Evolutionary conservation across 2,888 invertebrate species (phyloP).

Genomic region (Hipparchia sbordonii): DNA sequence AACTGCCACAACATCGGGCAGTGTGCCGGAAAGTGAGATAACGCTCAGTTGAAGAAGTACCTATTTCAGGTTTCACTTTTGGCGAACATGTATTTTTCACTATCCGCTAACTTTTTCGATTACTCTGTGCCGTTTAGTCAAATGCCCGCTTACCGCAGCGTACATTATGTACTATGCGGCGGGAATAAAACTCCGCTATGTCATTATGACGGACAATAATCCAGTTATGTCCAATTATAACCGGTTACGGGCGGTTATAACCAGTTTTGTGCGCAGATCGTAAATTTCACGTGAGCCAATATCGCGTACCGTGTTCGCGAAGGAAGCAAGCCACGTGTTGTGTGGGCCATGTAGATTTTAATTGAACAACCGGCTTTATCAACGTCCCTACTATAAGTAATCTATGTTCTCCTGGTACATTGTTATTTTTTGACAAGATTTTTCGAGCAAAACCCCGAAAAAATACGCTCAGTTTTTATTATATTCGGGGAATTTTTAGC

Average conservation of each 20-base stretch:
- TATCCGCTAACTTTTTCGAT: background rate
- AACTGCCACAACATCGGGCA: too few relatives aligned
- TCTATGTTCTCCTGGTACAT: constrained; percentile 22
- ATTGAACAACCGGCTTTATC: constrained; percentile 57
- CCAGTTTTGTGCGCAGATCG: constrained; percentile 49
- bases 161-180: constrained; percentile 32
- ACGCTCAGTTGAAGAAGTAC: too few relatives aligned
- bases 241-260: constrained; percentile 58
- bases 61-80: background rate
- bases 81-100: background rate
- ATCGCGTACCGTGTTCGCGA: constrained; percentile 53
- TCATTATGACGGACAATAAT: constrained; percentile 51
- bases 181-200: constrained; percentile 40
- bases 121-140: constrained; percentile 35
- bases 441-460: background rate
- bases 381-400: constrained; percentile 39
- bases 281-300: constrained; percentile 73
- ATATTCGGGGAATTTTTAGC: background rate
- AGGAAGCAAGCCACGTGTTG: constrained; percentile 46
- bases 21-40: too few relatives aligned
- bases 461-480: background rate
- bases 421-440: constrained; percentile 17
- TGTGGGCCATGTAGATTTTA: constrained; percentile 59
- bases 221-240: constrained; percentile 62
- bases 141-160: constrained; percentile 35